These are phyloP conservation scores for Semibalanus balanoides DNA, from an alignment of 1,140 invertebrate genomes.

Conservation along the genomic window DNA sequence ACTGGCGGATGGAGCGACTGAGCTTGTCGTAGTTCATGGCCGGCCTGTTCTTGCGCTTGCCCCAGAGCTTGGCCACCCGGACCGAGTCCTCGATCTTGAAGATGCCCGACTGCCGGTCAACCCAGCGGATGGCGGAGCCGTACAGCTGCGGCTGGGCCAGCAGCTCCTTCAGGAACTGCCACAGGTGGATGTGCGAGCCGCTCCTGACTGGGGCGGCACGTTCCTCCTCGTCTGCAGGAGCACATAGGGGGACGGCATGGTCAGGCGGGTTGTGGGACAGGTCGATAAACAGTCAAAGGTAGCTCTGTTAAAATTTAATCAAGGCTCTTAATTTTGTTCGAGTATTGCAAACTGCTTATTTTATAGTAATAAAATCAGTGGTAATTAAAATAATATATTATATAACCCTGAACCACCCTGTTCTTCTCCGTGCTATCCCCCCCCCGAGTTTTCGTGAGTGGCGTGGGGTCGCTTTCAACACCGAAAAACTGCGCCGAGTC, in stretches of 20 bases:
- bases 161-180: constrained; percentile 97
- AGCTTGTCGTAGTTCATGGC: constrained; percentile 99
- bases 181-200: constrained; percentile 85
- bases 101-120: constrained; percentile 85
- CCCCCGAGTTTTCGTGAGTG: too few relatives aligned
- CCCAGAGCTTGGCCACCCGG: constrained; percentile 88
- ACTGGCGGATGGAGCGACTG: constrained; percentile 92
- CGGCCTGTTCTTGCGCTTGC: constrained; percentile 88
- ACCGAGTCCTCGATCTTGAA: constrained; percentile 99
- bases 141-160: constrained; percentile 69
- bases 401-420: too few relatives aligned
- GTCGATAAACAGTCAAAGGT: too few relatives aligned
- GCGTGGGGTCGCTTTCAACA: too few relatives aligned
- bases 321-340: too few relatives aligned
- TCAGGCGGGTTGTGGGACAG: background rate
- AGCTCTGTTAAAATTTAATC: too few relatives aligned
- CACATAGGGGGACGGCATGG: background rate
- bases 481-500: too few relatives aligned
- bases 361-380: too few relatives aligned
- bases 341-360: too few relatives aligned
- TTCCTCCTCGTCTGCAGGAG: background rate
- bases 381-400: too few relatives aligned
- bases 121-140: constrained; percentile 88
- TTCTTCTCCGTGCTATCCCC: too few relatives aligned
- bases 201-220: constrained; percentile 24